Evolutionary conservation across 2,797 vertebrate species (phyloP), one percentile per base, ranked within the genome.

Genomic region (Tragopan temminckii): DNA sequence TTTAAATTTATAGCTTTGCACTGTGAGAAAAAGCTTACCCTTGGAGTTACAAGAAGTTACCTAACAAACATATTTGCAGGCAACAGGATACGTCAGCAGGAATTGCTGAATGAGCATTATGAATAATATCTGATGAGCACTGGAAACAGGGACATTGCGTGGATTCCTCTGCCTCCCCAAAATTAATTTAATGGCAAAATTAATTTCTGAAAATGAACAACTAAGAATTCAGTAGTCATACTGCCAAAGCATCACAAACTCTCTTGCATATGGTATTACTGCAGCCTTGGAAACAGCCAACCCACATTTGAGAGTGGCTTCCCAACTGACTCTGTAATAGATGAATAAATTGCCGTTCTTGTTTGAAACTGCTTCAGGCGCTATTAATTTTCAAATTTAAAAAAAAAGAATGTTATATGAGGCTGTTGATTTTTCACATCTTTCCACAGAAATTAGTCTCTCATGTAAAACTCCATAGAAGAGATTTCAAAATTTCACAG

Each of bases 121-220:
- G 7, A 80, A 58, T n/a, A 50, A 24, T 9, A 31, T 5, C 3
- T 16, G 46, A 57, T 9, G 35, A 48, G 27, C 63, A 20, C 1
- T 61, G 27, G 57, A 86, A 85, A 86, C 31, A 71, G 11, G 24
- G 68, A 81, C 76, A 25, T 9, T 36, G 8, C n/a, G 20, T 9
- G 21, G 4, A 0, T 3, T 19, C 4, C n/a, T 29, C 31, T n/a
- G 48, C 5, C 25, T 36, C 11, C 14, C 13, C 12, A 10, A 69
- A 92, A 75, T 64, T 75, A 59, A 87, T 77, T 77, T 27, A 64
- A 25, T 25, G 27, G 35, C 64, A 59, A 64, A 63, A 62, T 53
- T 40, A n/a, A 10, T 20, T 80, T 18, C 23, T 53, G 25, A 92
- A 94, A 96, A 58, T 14, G 3, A 93, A 74, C n/a, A 79, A 46